phyloP scores from a whole-genome alignment of 2,888 invertebrate species.

The Drosophila sordidapex region DNA sequence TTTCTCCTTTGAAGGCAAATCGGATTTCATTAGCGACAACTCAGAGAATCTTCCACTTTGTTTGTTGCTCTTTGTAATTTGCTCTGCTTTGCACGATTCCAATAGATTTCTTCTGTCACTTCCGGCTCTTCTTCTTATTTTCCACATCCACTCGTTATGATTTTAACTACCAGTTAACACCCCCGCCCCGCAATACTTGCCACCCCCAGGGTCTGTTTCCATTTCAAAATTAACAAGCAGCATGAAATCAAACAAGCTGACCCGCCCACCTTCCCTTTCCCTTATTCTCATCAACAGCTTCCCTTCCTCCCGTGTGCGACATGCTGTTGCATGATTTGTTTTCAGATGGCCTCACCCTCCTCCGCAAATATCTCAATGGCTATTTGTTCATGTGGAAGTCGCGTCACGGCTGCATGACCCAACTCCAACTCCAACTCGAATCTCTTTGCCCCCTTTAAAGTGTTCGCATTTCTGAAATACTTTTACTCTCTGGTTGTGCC shows the following conservation, averaged over 20 bases:
- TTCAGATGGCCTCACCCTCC: constrained; percentile 15
- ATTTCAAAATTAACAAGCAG: constrained; percentile 51
- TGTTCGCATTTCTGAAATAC: constrained; percentile 48
- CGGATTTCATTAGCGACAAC: constrained; percentile 51
- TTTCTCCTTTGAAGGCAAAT: constrained; percentile 31
- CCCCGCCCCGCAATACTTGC: constrained; percentile 10
- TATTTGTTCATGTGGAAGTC: constrained; percentile 64
- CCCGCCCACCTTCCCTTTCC: constrained; percentile 24
- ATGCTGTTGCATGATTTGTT: constrained; percentile 61
- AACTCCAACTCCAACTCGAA: neutral
- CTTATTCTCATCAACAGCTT: neutral
- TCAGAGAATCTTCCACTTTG: constrained; percentile 54
- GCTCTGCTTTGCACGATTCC: constrained; percentile 21
- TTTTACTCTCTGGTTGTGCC: constrained; percentile 43
- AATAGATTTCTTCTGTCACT: constrained; percentile 15
- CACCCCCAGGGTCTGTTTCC: constrained; percentile 31
- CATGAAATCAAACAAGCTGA: constrained; percentile 58
- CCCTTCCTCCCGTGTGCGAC: constrained; percentile 14
- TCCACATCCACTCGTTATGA: constrained; percentile 42
- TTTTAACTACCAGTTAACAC: constrained; percentile 63
- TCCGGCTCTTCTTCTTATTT: neutral
- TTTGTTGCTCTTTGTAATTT: constrained; percentile 44
- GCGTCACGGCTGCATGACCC: constrained; percentile 44
- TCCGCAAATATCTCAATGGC: constrained; percentile 29
- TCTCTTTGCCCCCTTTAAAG: constrained; percentile 4